phyloP scores from a whole-genome alignment of 2,113 vertebrate species.

The Oceanites oceanicus region DNA sequence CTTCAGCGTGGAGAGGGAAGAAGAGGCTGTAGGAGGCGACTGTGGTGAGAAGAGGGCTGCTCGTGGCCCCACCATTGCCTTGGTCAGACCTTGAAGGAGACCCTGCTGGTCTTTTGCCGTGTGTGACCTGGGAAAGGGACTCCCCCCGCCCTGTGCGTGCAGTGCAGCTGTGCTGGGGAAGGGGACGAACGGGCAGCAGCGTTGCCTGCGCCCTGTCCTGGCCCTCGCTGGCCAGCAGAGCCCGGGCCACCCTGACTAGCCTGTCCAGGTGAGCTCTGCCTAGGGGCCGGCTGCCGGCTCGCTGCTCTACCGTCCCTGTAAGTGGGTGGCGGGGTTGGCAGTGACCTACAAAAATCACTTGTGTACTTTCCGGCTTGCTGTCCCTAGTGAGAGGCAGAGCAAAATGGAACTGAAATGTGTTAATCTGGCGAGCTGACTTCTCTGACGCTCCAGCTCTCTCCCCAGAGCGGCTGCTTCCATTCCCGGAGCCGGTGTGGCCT shows the following conservation, averaged over 20 bases:
- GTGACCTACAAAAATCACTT: constrained; percentile 21
- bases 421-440: background rate
- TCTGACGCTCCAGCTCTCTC: background rate
- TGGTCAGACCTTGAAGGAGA: background rate
- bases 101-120: background rate
- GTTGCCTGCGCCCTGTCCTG: rapidly evolving
- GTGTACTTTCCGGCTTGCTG: background rate
- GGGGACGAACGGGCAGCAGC: background rate
- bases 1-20: rapidly evolving
- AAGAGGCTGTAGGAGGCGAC: background rate
- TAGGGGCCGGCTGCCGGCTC: rapidly evolving
- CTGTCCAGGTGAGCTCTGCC: background rate
- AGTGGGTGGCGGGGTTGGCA: background rate
- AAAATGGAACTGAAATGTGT: background rate
- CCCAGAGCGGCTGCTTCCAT: background rate
- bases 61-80: background rate
- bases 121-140: background rate
- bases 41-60: background rate
- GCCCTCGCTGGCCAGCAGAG: background rate
- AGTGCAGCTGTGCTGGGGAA: background rate
- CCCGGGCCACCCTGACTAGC: background rate
- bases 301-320: background rate
- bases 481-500: background rate
- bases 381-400: background rate
- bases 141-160: too few species aligned